Conservation (phyloP, 2,797 vertebrate genomes). For the Chanos chanos region DNA sequence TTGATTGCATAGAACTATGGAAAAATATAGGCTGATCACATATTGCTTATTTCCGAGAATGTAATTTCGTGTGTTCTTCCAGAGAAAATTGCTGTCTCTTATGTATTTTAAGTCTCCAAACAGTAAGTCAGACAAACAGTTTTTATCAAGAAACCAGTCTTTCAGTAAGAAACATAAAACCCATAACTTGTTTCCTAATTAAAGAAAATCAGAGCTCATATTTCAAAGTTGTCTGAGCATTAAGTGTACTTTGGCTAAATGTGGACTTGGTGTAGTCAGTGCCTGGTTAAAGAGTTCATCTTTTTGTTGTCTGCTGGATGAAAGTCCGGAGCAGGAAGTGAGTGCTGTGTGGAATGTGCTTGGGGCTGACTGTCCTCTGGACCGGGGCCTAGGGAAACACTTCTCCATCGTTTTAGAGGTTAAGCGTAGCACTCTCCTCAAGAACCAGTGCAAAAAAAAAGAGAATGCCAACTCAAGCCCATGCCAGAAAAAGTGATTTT, state of each 20-base stretch:
- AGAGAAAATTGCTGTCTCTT: background rate
- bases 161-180: background rate
- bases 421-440: constrained; percentile 38
- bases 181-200: background rate
- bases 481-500: background rate
- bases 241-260: constrained; percentile 19
- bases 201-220: constrained; percentile 2
- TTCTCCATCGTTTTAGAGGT: constrained; percentile 27
- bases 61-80: background rate
- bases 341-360: constrained; percentile 38
- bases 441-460: constrained; percentile 23
- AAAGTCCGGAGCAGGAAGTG: constrained; percentile 40
- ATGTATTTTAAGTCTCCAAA: background rate
- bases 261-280: background rate
- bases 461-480: background rate
- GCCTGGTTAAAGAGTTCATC: constrained; percentile 31
- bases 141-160: too few relatives aligned
- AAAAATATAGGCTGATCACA: background rate
- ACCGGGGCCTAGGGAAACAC: constrained; percentile 46
- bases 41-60: background rate
- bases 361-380: constrained; percentile 40
- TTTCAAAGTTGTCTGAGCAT: constrained; percentile 3
- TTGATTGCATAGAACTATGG: background rate
- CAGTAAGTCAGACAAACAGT: too few relatives aligned
- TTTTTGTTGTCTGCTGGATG: constrained; percentile 35